Conservation (phyloP, 2,113 vertebrate genomes). For the Cisticola juncidis region DNA sequence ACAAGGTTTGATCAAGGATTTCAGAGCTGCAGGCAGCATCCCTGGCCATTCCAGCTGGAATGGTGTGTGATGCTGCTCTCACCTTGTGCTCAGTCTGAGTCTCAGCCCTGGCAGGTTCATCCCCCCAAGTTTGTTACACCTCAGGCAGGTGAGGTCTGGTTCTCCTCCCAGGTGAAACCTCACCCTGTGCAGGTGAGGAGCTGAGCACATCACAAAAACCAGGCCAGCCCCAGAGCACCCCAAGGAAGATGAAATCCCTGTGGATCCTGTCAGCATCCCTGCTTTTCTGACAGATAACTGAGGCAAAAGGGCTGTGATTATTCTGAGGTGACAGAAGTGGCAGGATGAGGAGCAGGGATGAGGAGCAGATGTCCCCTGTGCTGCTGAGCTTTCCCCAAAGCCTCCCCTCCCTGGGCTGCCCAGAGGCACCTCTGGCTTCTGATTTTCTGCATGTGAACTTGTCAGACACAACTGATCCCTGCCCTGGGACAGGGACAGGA, state of each 20-base stretch:
- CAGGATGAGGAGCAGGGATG: neutral
- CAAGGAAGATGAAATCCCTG: neutral
- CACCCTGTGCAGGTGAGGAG: neutral
- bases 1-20: neutral
- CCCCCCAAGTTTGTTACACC: fast-evolving
- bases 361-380: neutral
- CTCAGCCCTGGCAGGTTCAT: neutral
- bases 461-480: neutral
- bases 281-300: neutral
- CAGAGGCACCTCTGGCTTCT: neutral
- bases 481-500: neutral
- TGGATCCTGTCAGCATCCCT: neutral
- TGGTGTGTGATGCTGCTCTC: no score
- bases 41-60: neutral
- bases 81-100: neutral
- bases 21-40: neutral
- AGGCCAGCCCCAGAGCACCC: neutral
- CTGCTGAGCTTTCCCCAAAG: neutral
- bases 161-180: neutral
- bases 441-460: neutral
- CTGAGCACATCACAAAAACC: neutral
- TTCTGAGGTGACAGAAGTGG: neutral
- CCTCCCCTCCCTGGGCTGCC: neutral
- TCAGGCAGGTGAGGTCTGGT: fast-evolving
- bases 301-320: neutral